A percentile compares a stretch with the other conserved stretches of the same genome.
These are phyloP conservation scores for Styela plicata DNA, from an alignment of 23 tunicate genomes.

Conservation along the genomic window DNA sequence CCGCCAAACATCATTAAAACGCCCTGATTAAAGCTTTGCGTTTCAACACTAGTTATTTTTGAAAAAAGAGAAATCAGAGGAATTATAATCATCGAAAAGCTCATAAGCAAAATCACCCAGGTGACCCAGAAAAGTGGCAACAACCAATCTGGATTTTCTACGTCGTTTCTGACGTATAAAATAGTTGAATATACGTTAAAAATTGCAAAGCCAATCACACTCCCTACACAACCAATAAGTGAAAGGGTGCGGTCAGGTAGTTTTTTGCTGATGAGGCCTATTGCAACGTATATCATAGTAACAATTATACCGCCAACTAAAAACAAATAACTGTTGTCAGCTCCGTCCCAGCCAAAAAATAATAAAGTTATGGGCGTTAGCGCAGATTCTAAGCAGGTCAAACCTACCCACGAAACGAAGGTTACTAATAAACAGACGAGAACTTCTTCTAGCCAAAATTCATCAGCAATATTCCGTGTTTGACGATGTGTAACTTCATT, in stretches of 20 bases:
- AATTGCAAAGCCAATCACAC: background rate
- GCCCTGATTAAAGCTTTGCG: conserved; percentile 29
- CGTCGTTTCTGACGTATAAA: background rate
- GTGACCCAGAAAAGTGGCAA: conserved; percentile 4
- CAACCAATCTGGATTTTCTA: background rate
- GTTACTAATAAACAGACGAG: conserved; percentile 61
- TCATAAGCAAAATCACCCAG: background rate
- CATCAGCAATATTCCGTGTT: conserved; percentile 21
- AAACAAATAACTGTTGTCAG: conserved; percentile 62
- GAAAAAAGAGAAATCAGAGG: conserved; percentile 15
- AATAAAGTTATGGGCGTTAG: conserved; percentile 58
- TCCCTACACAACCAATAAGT: conserved; percentile 19
- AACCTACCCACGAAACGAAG: conserved; percentile 53
- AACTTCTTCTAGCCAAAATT: conserved; percentile 69
- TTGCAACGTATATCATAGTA: background rate
- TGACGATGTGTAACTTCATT: no score
- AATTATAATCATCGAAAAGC: background rate
- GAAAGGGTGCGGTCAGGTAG: background rate
- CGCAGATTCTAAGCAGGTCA: conserved; percentile 75
- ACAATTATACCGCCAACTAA: conserved; percentile 52
- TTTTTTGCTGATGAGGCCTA: background rate
- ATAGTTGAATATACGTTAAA: background rate
- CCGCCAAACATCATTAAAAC: background rate
- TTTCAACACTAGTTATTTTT: conserved; percentile 13
- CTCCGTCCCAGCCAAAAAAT: conserved; percentile 58